These are phyloP conservation scores for Brachypteracias leptosomus DNA, from an alignment of 2,113 vertebrate species.

Conservation along the genomic window DNA sequence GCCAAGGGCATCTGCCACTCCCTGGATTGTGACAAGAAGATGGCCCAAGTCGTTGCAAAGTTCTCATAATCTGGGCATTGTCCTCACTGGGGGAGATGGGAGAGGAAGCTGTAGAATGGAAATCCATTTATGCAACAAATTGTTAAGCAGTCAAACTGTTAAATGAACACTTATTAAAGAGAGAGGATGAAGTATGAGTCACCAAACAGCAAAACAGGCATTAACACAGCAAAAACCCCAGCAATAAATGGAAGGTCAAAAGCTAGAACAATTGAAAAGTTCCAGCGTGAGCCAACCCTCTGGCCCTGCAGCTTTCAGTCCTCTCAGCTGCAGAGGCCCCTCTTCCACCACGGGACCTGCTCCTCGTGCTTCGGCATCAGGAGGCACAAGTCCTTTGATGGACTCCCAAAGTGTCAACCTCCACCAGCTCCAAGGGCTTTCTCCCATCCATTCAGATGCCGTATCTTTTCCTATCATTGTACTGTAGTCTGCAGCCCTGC, in stretches of 20 bases:
- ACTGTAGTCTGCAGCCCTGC: background rate
- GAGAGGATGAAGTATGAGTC: background rate
- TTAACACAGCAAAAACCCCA: background rate
- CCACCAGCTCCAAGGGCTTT: background rate
- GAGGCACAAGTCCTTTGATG: background rate
- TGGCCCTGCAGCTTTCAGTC: background rate
- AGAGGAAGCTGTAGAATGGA: conserved; percentile 34
- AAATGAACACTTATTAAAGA: conserved; percentile 23
- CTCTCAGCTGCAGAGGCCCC: background rate
- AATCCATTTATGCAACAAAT: conserved; percentile 48
- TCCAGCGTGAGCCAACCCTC: background rate
- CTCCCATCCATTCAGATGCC: rapidly evolving
- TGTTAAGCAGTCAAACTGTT: background rate
- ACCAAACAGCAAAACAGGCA: background rate
- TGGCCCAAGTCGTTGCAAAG: background rate
- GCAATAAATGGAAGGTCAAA: background rate
- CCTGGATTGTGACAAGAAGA: background rate
- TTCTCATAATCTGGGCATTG: background rate
- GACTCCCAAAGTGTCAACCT: background rate
- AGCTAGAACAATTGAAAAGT: background rate
- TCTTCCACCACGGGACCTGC: background rate
- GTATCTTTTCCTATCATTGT: rapidly evolving
- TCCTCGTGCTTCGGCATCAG: background rate
- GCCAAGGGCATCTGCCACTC: background rate
- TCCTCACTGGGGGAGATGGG: background rate